Conservation (phyloP, 2,113 vertebrate species). For the Benitochromis conjunctus region DNA sequence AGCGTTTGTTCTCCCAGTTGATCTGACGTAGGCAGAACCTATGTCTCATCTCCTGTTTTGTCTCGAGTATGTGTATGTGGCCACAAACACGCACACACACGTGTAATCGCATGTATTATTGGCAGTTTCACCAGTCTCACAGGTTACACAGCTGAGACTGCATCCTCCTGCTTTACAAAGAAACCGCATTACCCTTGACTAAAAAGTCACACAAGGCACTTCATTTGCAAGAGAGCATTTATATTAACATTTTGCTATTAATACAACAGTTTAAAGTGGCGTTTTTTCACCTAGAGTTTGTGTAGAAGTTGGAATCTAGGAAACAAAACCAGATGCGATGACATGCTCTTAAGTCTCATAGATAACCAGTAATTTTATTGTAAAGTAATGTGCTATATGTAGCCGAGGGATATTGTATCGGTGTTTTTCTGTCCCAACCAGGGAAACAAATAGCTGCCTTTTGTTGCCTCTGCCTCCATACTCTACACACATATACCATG, state of each 20-base stretch:
- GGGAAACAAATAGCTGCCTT: conserved; percentile 76
- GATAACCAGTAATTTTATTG: neutral
- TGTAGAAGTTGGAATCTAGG: neutral
- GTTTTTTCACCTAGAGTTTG: neutral
- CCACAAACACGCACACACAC: conserved; percentile 27
- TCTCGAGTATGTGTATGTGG: conserved; percentile 21
- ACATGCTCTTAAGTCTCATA: neutral
- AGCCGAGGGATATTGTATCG: conserved; percentile 25
- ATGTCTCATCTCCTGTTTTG: conserved; percentile 54
- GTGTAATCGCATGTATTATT: conserved; percentile 33
- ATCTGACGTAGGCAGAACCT: conserved; percentile 65
- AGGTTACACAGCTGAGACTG: conserved; percentile 4
- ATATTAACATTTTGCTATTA: neutral
- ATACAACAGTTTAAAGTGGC: neutral
- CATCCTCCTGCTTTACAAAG: neutral
- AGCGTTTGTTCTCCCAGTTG: conserved; percentile 57
- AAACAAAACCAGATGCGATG: neutral
- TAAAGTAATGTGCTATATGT: conserved; percentile 13
- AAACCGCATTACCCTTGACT: neutral
- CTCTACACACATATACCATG: conserved; percentile 49
- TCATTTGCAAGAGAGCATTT: neutral
- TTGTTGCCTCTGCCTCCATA: conserved; percentile 70
- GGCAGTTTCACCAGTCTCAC: conserved; percentile 22
- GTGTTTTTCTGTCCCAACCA: conserved; percentile 53
- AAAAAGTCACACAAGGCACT: neutral